Evolutionary conservation across 64 coral and sea anemone species (phyloP).

Genomic region (Pocillopora verrucosa): DNA sequence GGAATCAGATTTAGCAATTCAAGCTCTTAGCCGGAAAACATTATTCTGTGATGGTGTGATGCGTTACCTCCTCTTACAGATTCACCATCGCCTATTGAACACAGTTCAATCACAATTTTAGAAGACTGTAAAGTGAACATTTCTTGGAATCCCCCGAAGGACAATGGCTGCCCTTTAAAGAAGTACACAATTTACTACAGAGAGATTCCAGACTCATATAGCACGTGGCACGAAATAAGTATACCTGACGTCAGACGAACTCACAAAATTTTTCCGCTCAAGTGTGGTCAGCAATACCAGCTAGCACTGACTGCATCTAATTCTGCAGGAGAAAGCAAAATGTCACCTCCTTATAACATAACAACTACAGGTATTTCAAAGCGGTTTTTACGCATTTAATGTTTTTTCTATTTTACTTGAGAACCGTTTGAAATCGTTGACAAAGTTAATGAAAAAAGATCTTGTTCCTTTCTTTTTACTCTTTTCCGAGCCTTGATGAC

Average conservation of each 20-base stretch:
- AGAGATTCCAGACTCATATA: not conserved
- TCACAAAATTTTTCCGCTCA: not conserved
- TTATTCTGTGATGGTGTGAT: too few species aligned
- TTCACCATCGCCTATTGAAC: not conserved
- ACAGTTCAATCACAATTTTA: not conserved
- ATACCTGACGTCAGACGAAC: not conserved
- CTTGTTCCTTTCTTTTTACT: too few species aligned
- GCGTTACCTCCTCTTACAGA: not conserved
- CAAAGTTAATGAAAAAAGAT: too few species aligned
- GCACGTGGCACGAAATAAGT: not conserved
- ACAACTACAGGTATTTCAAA: not conserved
- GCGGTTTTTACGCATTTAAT: not conserved
- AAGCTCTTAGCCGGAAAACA: too few species aligned
- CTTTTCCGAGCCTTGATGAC: too few species aligned
- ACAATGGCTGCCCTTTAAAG: not conserved
- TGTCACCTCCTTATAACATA: not conserved
- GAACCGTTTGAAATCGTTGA: too few species aligned
- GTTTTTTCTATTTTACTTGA: not conserved
- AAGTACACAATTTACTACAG: not conserved
- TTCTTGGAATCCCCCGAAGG: not conserved
- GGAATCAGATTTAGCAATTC: too few species aligned
- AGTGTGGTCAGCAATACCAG: not conserved
- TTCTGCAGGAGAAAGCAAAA: not conserved
- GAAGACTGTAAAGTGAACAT: not conserved
- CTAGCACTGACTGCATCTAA: not conserved